Base-by-base conservation (phyloP, 2,797 vertebrate species). In the Paedocypris micromegethes region DNA sequence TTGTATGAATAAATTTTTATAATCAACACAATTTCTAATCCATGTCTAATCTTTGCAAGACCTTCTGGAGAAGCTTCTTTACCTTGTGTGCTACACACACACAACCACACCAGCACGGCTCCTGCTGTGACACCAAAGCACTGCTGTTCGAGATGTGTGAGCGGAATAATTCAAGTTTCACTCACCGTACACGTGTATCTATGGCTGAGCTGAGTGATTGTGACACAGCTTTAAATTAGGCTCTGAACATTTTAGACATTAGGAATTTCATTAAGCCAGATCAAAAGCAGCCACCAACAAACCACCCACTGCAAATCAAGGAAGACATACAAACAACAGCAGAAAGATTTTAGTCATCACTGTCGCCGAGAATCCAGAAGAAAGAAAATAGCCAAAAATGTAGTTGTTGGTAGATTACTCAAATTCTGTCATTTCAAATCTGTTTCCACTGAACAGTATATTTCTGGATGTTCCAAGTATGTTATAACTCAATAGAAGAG, bases 1-100 rank as follows among this genome's bases (percentile, higher is more conserved):
- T 98, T 98, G 94, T 97, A 98, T 98, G 90, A 98, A 98, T 98
- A 97, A 96, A 98, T 96, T 97, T 97, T 93, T 98, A 91, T 96
- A 97, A 96, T 94, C 93, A 95, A 94, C 89, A 91, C 89, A 84
- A 89, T 86, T 94, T 77, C 86, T 75, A 83, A 88, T 86, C 74
- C 80, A 88, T 87, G 95, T 97, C 93, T 96, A 96, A 90, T 98
- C 92, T 92, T 96, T 94, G 88, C 78, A 83, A 81, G 43, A 23
- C 23, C 23, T 23, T 23, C 23, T 23, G 23, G 23, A 23, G 23
- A 23, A 23, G 23, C 23, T 23, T 23, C 23, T 23, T 23, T 23
- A 23, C 23, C 23, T 23, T 23, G 23, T 23, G 23, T 23, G 23
- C 23, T 23, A 23, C 23, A 23, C 23, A 23, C 51, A 60, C 60